Evolutionary conservation across 2,797 vertebrate species (phyloP).

Genomic region (Coendou prehensilis): DNA sequence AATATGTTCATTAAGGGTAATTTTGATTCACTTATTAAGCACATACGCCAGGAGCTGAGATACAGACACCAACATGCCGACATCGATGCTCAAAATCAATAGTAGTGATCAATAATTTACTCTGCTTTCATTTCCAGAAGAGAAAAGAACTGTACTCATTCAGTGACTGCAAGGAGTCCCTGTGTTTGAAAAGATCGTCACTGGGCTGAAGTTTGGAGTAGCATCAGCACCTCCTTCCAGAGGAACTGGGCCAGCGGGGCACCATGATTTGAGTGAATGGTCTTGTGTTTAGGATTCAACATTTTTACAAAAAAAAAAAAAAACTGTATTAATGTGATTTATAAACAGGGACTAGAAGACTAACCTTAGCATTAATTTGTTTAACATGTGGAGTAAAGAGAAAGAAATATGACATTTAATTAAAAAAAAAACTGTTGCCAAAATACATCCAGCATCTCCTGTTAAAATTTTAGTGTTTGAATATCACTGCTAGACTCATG

Average conservation of each 20-base stretch:
- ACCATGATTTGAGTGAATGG: neutral
- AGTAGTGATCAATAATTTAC: neutral
- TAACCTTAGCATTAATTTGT: neutral
- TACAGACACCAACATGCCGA: rapidly evolving
- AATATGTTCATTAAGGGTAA: neutral
- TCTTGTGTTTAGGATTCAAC: neutral
- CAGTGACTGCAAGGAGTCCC: neutral
- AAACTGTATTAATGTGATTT: neutral
- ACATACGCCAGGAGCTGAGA: neutral
- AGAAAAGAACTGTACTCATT: neutral
- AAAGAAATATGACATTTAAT: neutral
- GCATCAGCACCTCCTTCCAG: neutral
- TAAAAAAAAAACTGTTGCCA: neutral
- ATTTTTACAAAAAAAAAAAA: neutral
- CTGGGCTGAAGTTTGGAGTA: neutral
- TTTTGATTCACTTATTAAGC: neutral
- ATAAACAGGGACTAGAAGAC: neutral
- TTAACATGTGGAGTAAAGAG: neutral
- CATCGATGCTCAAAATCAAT: neutral
- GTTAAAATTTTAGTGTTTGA: neutral
- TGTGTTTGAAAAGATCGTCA: neutral
- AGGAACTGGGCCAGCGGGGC: neutral
- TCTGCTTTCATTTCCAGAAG: neutral
- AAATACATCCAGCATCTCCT: neutral
- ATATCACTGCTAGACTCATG: neutral